These are phyloP conservation scores for Apis dorsata DNA, from an alignment of 1,140 invertebrate species.

Conservation along the genomic window DNA sequence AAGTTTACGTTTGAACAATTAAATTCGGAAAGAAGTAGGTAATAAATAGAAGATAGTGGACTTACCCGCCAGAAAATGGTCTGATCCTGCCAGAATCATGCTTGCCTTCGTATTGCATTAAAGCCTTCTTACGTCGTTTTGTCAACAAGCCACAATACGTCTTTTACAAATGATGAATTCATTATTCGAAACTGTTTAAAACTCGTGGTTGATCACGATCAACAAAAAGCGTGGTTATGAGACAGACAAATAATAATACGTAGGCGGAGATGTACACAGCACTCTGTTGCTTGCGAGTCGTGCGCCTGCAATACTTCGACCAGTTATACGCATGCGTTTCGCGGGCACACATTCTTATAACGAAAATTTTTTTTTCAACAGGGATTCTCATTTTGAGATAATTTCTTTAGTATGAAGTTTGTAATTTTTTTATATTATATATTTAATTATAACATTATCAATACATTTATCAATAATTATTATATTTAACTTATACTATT, in stretches of 20 bases:
- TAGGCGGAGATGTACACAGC: slow-evolving; percentile 76
- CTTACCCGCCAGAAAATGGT: slow-evolving; percentile 80
- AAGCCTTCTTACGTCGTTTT: slow-evolving; percentile 65
- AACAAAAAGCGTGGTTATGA: slow-evolving; percentile 71
- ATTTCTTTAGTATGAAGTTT: neutral
- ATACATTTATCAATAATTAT: neutral
- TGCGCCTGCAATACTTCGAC: slow-evolving; percentile 71
- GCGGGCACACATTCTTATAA: neutral
- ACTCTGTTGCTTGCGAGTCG: slow-evolving; percentile 77
- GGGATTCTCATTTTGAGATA: neutral
- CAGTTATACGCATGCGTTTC: slow-evolving; percentile 62
- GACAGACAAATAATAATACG: slow-evolving; percentile 76
- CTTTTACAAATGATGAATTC: slow-evolving; percentile 50
- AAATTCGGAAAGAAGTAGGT: neutral
- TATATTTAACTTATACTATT: neutral
- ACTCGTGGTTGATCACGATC: slow-evolving; percentile 31
- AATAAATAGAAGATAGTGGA: slow-evolving; percentile 70
- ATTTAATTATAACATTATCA: neutral
- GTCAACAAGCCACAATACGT: slow-evolving; percentile 26
- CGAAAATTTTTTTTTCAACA: slow-evolving; percentile 4
- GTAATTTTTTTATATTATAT: neutral
- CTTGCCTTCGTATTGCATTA: slow-evolving; percentile 67
- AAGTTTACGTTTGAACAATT: neutral
- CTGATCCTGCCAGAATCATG: slow-evolving; percentile 80
- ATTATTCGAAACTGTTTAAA: slow-evolving; percentile 60